A percentile compares a stretch with the other conserved stretches of the same genome.
Evolutionary conservation across 2,888 invertebrate species (phyloP).

Genomic region (Ennomos erosarius): DNA sequence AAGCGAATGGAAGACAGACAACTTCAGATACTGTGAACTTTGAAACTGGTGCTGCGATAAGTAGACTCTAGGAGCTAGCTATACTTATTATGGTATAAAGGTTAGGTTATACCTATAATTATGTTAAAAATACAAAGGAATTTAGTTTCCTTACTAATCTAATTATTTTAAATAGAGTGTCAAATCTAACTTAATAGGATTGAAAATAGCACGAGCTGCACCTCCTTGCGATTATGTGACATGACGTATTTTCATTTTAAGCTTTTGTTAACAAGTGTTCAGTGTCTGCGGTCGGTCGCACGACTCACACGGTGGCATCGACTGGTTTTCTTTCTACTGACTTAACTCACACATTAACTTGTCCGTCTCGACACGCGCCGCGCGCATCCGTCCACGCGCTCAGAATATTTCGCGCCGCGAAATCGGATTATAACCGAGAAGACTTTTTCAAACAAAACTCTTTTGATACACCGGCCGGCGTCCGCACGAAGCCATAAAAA

Average conservation of each 20-base stretch:
- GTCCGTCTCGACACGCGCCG: constrained; percentile 72
- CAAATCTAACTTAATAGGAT: constrained; percentile 36
- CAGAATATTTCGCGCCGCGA: constrained; percentile 71
- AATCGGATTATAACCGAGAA: constrained; percentile 50
- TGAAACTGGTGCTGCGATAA: constrained; percentile 4
- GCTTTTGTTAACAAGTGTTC: constrained; percentile 38
- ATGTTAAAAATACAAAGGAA: too few species aligned
- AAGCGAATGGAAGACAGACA: constrained; percentile 32
- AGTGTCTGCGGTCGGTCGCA: constrained; percentile 27
- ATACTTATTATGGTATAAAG: background rate
- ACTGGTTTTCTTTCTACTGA: constrained; percentile 63
- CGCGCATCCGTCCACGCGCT: constrained; percentile 70
- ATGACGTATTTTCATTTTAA: constrained; percentile 20
- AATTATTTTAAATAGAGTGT: constrained; percentile 14
- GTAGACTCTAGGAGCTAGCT: too few species aligned
- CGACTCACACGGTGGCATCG: constrained; percentile 48
- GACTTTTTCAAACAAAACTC: constrained; percentile 38
- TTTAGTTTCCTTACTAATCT: constrained; percentile 16
- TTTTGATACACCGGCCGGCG: constrained; percentile 32
- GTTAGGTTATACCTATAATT: too few species aligned
- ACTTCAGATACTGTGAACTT: constrained; percentile 33
- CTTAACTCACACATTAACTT: constrained; percentile 69
- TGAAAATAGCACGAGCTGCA: constrained; percentile 33
- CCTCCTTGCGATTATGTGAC: constrained; percentile 36
- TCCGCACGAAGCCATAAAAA: constrained; percentile 18